Evolutionary conservation across 2,797 vertebrate species (phyloP), one percentile per base, ranked within the genome.

Genomic region (Enteromius treurensis): DNA sequence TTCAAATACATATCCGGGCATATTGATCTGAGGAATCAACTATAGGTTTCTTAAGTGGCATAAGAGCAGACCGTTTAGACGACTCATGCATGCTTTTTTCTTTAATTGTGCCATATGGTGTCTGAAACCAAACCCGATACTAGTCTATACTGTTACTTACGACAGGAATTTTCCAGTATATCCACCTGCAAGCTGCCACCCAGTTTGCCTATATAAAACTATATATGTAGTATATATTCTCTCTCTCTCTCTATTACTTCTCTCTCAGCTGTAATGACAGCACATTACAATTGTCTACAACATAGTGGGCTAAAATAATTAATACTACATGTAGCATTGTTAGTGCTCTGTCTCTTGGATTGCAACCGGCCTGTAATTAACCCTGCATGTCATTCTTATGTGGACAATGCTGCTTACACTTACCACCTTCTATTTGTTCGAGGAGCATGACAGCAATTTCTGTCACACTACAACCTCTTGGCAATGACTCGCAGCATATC

Each of bases 31-130:
- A 40, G 67, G 32, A 62, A 49, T 77, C 37, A 51, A 15, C 74
- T 53, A 73, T 15, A 51, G 68, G 58, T 81, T 73, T 82, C 42
- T 73, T 62, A 34, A 77, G 49, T 47, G 55, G 53, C 19, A 77
- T 51, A 37, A 76, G 62, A 69, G 71, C 53, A 71, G 69, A 42
- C 8, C 1, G 32, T 58, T 71, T 13, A 62, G 37, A 15, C n/a
- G 1, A 26, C 26, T 69, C 51, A 62, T 13, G 26, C 40, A 53
- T 77, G 51, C 13, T 69, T 60, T 68, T 53, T 17, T 77, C 9
- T 77, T 64, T 49, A 67, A 85, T 13, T 69, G 42, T 77, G 65
- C 73, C 67, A 77, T 83, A 83, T 85, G 80, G 58, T 82, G 69
- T 62, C 42, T 74, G 68, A 67, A 81, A 87, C 47, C 8, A 65